Conservation (phyloP, 2,113 vertebrate species). For the Dasyprocta punctata region DNA sequence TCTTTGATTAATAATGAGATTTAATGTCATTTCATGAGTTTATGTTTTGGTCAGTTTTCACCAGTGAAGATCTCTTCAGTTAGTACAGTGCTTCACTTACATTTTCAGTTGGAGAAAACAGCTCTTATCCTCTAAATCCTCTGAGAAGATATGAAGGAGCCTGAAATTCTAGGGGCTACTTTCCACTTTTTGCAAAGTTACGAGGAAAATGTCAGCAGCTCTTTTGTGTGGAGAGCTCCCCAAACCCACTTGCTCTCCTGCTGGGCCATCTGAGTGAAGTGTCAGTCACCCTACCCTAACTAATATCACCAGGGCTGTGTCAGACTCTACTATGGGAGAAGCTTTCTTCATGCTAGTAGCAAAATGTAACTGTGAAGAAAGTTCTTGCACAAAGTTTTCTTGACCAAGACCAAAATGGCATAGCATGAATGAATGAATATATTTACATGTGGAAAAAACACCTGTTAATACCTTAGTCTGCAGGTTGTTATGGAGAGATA, state of each 20-base stretch:
- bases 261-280: constrained; percentile 16
- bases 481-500: not conserved
- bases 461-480: not conserved
- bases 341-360: not conserved
- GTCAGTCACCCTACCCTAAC: constrained; percentile 70
- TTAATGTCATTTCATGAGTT: not conserved
- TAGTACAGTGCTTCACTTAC: not conserved
- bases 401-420: not conserved
- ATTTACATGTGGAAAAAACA: not conserved
- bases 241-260: not conserved
- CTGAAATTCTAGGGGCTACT: constrained; percentile 33
- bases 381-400: not conserved
- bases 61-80: not conserved
- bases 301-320: constrained; percentile 64
- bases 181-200: constrained; percentile 73
- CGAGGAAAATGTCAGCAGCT: constrained; percentile 50
- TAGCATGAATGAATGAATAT: not conserved
- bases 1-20: not conserved
- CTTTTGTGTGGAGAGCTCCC: constrained; percentile 54
- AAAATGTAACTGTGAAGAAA: constrained; percentile 13
- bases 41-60: not conserved
- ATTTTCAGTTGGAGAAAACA: constrained; percentile 67
- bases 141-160: constrained; percentile 68
- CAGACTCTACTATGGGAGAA: not conserved
- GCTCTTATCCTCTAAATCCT: constrained; percentile 76